A percentile compares a stretch with the other conserved stretches of the same genome.
Conservation (phyloP, 2,797 vertebrate species). For the Antennarius maculatus region DNA sequence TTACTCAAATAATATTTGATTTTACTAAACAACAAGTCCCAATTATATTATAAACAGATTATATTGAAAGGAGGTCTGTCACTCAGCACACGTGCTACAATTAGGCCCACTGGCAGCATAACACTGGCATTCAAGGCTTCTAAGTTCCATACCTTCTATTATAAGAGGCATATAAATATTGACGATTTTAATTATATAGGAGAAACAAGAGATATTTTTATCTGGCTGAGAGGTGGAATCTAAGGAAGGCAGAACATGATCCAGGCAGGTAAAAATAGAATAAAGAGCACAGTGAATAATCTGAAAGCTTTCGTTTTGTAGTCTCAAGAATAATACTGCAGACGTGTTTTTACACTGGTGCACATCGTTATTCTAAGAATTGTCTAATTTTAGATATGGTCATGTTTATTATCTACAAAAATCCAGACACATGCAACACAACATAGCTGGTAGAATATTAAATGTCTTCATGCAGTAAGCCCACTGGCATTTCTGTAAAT, state of each 20-base stretch:
- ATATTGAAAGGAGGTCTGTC: no score
- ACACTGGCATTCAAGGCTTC: no score
- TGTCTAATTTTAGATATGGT: neutral
- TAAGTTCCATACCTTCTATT: no score
- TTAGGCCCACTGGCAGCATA: no score
- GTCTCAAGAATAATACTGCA: neutral
- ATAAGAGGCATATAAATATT: no score
- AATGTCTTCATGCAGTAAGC: no score
- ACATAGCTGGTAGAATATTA: neutral
- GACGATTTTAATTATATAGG: no score
- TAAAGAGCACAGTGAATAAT: neutral
- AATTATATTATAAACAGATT: no score
- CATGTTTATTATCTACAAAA: neutral
- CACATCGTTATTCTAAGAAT: neutral
- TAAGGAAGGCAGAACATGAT: constrained; percentile 3
- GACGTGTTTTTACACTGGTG: neutral
- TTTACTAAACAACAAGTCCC: neutral
- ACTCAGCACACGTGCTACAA: no score
- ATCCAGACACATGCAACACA: neutral
- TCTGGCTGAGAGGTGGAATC: neutral
- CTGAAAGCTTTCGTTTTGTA: constrained; percentile 3
- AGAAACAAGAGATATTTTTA: neutral
- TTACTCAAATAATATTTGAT: neutral
- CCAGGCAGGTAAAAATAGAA: constrained; percentile 37
- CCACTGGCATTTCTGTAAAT: neutral